Base-by-base conservation (phyloP, 2,888 invertebrate species). In the Andricus quercusramuli region DNA sequence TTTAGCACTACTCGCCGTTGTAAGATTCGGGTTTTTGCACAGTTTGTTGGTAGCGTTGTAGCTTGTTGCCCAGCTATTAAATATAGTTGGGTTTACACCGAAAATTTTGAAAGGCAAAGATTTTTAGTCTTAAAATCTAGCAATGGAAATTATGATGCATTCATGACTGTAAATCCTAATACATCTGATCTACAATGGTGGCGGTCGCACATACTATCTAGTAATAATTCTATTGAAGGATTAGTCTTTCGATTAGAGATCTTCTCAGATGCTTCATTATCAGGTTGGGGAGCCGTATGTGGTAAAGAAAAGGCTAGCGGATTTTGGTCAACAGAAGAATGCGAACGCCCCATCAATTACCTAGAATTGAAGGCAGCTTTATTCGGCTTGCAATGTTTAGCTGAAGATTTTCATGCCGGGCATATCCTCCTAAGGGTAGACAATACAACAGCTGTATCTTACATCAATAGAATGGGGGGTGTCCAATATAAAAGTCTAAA, bases 331-430 rank as follows among this genome's bases (percentile, higher is more conserved):
- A 56, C 29, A 13, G 22, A 78, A 22, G 83, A 83, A 62, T 51
- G 70, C n/a, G 13, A 22, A 20, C 51, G 76, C 0, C 80, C 82
- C 13, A 84, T 85, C 13, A 83, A 84, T 78, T 68, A 62, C 29
- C 56, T 85, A 6, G 84, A 86, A 44, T 62, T 84, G 11, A 47
- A 37, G 0, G 82, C 84, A 9, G 82, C 85, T 0, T 83, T 83
- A 70, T 84, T 82, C 32, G 85, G 80, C 0, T 64, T 86, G 2
- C 82, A 80, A 80, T 84, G 82, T 76, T 86, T 86, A 20, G 82
- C 80, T 0, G 56, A 70, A 0, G 29, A 84, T 11, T 15, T 56
- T 9, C 41, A 13, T 22, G 47, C 81, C 11, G 80, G 82, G 37
- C 74, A 83, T 5, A 79, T 83, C 13, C 59, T 85, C 1, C 44